Evolutionary conservation across 2,113 vertebrate species (phyloP).

Genomic region (Budorcas taxicolor): DNA sequence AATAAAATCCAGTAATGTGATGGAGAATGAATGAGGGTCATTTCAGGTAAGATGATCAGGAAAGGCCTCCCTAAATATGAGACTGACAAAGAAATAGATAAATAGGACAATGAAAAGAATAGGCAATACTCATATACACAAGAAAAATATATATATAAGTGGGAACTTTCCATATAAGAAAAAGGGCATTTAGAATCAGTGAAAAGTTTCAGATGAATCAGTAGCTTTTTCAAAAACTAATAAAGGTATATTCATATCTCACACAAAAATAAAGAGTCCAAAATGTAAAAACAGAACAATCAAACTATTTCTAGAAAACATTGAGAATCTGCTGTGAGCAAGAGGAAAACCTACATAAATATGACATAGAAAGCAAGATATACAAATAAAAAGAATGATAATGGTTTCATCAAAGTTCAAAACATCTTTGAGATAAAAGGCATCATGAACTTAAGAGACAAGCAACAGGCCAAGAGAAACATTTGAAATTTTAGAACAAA

Average conservation of each 20-base stretch:
- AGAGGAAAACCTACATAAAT: background rate
- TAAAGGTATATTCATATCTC: background rate
- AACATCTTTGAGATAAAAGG: background rate
- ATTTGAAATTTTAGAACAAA: background rate
- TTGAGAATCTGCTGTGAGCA: background rate
- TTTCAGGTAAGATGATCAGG: background rate
- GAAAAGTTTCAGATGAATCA: background rate
- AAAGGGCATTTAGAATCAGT: background rate
- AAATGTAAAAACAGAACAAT: background rate
- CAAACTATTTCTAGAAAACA: background rate
- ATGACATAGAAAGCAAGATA: background rate
- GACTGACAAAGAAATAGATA: background rate
- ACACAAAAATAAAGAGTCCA: background rate
- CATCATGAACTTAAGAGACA: background rate
- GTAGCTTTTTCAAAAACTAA: background rate
- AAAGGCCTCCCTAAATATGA: background rate
- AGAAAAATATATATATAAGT: background rate
- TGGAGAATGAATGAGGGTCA: background rate
- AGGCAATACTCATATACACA: background rate
- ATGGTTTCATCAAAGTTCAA: background rate
- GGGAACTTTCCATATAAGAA: background rate
- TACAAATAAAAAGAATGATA: background rate
- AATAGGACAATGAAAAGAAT: background rate
- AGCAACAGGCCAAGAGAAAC: background rate
- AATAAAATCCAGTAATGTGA: background rate